Evolutionary conservation across 53 echinoderm and acorn worm species (phyloP), one percentile per base, ranked within the genome.

Genomic region (Glandiceps talaboti): DNA sequence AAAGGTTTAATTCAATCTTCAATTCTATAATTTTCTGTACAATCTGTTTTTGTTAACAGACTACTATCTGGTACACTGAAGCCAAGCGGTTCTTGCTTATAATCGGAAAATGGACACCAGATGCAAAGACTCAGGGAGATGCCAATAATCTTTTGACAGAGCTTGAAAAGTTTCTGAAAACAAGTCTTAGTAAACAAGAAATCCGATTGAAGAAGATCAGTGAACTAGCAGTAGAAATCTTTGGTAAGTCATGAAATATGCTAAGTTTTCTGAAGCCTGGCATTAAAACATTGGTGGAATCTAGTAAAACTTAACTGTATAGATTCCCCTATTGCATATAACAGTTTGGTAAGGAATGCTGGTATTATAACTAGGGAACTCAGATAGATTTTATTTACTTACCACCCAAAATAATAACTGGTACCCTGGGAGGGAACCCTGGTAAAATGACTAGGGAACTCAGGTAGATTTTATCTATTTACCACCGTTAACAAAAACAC

Each of bases 21-120:
- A n/a, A n/a, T n/a, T n/a, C n/a, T n/a, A n/a, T n/a, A n/a, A n/a
- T n/a, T n/a, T n/a, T n/a, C n/a, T n/a, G n/a, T n/a, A n/a, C n/a
- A n/a, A n/a, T n/a, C n/a, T n/a, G n/a, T n/a, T n/a, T n/a, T n/a
- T n/a, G n/a, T n/a, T n/a, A n/a, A n/a, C 74, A 99, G 99, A 84
- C 87, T 33, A 84, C 89, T 76, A 88, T 93, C 28, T 99, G 99
- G 99, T 93, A 94, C 78, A 89, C 88, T 79, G 93, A 99, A 73
- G 91, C 88, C 31, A 91, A 93, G 30, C 88, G 90, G 31, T 80
- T 99, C 25, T 89, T 99, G 29, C 72, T 93, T 1, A 88, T 86
- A 30, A 79, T 90, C 27, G 89, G 91, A 25, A 78, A 85, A 73
- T 83, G 86, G 75, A 79, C 88, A 30, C 86, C 90, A 14, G 29